phyloP scores from a whole-genome alignment of 1,140 invertebrate species.

The Philopotamus ludificatus region DNA sequence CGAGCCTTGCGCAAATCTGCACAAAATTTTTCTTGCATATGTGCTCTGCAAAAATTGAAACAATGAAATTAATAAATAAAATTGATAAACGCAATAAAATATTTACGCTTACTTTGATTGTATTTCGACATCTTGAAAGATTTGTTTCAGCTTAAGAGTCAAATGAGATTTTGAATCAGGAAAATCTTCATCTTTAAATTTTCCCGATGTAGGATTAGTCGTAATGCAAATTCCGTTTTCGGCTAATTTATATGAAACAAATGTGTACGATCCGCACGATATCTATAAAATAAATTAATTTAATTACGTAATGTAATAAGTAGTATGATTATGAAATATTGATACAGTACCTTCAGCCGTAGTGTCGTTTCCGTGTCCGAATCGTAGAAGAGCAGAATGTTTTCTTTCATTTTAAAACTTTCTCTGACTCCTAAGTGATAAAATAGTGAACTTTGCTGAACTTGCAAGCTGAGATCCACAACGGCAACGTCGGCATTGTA shows the following conservation, averaged over 20 bases:
- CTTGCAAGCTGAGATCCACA: constrained; percentile 88
- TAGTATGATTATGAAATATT: background rate
- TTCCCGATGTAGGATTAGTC: constrained; percentile 67
- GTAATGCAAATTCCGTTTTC: constrained; percentile 73
- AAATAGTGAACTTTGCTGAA: constrained; percentile 88
- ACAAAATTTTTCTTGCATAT: constrained; percentile 98
- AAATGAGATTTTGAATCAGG: constrained; percentile 68
- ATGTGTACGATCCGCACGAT: constrained; percentile 83
- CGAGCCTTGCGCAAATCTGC: constrained; percentile 90
- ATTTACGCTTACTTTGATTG: constrained; percentile 78
- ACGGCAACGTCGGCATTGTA: constrained; percentile 98
- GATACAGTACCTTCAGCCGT: constrained; percentile 70
- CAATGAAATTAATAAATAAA: constrained; percentile 33
- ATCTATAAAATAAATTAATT: constrained; percentile 61
- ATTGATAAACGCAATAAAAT: constrained; percentile 1
- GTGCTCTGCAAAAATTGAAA: constrained; percentile 68
- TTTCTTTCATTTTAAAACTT: constrained; percentile 98
- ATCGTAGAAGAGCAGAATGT: constrained; percentile 93
- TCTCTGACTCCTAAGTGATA: constrained; percentile 97
- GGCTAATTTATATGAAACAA: constrained; percentile 81
- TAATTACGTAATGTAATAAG: background rate
- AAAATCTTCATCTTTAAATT: constrained; percentile 61
- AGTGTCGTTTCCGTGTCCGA: constrained; percentile 81
- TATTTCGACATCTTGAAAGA: constrained; percentile 91
- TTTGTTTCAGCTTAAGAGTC: constrained; percentile 65